Evolutionary conservation across 2,888 invertebrate species (phyloP).

Genomic region (Drosophila pegasa): DNA sequence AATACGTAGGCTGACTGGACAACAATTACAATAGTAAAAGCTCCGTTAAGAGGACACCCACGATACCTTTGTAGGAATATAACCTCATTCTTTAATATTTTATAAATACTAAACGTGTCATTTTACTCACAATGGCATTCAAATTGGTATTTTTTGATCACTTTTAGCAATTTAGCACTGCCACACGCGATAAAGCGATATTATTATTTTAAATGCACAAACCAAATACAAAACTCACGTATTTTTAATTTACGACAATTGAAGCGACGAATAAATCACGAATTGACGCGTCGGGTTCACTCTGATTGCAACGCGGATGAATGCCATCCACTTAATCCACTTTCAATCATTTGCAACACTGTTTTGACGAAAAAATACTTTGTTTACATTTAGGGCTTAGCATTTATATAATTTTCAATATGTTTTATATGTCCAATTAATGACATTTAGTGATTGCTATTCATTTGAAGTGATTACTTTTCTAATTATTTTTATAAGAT

Average conservation of each 20-base stretch:
- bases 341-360: slow-evolving; percentile 13
- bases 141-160: neutral
- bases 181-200: neutral
- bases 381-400: slow-evolving; percentile 1
- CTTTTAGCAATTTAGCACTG: neutral
- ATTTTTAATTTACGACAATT: neutral
- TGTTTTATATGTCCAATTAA: neutral
- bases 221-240: too few species aligned
- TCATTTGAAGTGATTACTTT: neutral
- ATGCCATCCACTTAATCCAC: neutral
- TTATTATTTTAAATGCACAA: neutral
- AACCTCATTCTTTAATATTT: neutral
- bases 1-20: neutral
- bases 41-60: neutral
- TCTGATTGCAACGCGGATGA: neutral
- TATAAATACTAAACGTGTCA: neutral
- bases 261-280: neutral
- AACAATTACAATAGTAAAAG: neutral
- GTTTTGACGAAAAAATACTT: neutral
- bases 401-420: neutral
- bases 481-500: neutral
- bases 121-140: neutral
- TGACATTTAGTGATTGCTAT: too few species aligned
- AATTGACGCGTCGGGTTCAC: neutral
- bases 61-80: neutral